These are phyloP conservation scores for Apogon hyalosoma DNA, from an alignment of 2,797 vertebrate species.

Conservation along the genomic window DNA sequence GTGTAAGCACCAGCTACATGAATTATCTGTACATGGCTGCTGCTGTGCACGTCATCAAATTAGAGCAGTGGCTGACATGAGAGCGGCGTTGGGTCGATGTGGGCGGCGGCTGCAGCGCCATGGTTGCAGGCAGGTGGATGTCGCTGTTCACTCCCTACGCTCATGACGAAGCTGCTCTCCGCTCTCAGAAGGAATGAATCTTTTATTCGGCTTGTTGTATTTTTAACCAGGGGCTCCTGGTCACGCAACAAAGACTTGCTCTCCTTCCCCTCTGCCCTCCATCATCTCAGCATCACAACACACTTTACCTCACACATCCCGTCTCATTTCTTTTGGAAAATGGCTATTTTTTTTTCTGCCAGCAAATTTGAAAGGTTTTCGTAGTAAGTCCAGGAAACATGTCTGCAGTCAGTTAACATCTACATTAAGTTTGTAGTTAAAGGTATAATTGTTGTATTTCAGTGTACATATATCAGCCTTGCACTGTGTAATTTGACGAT, in stretches of 20 bases:
- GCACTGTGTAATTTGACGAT: not conserved
- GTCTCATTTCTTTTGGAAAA: conserved; percentile 35
- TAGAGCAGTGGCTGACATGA: conserved; percentile 27
- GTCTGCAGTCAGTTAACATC: not conserved
- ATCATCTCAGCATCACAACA: conserved; percentile 36
- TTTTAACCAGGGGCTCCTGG: conserved; percentile 84
- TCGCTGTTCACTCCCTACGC: conserved; percentile 67
- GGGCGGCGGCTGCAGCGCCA: too few relatives aligned
- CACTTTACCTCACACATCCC: conserved; percentile 43
- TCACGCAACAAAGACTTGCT: conserved; percentile 78
- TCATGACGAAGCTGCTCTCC: conserved; percentile 76
- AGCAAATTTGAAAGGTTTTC: not conserved
- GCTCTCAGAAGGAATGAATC: conserved; percentile 87
- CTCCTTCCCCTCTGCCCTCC: conserved; percentile 37
- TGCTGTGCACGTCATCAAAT: conserved; percentile 53
- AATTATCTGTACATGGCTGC: conserved; percentile 30
- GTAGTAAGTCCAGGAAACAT: not conserved
- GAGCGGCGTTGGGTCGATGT: not conserved
- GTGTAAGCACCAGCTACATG: conserved; percentile 29
- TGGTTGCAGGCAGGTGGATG: conserved; percentile 75
- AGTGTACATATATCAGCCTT: not conserved
- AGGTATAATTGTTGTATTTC: too few relatives aligned
- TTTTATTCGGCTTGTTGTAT: conserved; percentile 88
- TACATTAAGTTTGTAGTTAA: too few relatives aligned
- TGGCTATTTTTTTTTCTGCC: conserved; percentile 4